phyloP scores from a whole-genome alignment of 1,140 invertebrate species.

The Solenopsis invicta region DNA sequence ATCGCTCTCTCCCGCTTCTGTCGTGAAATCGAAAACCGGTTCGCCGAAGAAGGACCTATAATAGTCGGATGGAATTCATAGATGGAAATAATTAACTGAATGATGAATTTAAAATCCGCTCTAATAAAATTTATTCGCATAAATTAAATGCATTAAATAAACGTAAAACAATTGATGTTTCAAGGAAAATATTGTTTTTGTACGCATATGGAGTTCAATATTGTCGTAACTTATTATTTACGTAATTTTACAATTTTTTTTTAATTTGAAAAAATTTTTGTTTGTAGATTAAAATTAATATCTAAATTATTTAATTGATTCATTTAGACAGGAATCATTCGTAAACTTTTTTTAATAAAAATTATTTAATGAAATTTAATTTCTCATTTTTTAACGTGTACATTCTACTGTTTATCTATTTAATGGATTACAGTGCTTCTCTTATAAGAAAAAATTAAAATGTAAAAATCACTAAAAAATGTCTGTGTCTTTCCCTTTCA shows the following conservation, averaged over 20 bases:
- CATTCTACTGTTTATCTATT: background rate
- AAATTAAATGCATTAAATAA: background rate
- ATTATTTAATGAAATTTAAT: background rate
- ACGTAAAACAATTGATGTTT: background rate
- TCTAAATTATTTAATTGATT: background rate
- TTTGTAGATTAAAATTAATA: constrained; percentile 1
- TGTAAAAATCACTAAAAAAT: background rate
- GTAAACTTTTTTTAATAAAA: background rate
- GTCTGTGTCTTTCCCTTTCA: background rate
- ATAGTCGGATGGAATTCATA: background rate
- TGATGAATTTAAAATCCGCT: background rate
- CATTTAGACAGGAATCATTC: background rate
- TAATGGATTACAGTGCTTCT: background rate
- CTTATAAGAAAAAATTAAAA: background rate
- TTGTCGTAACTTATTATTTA: background rate
- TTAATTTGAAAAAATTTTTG: background rate
- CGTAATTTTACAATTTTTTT: constrained; percentile 4
- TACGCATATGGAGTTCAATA: background rate
- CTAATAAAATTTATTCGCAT: background rate
- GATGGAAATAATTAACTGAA: background rate
- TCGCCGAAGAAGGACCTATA: background rate
- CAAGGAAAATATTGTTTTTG: background rate
- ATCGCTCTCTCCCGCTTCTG: background rate
- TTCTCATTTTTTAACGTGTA: background rate
- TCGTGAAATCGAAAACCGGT: background rate